Evolutionary conservation across 1,140 invertebrate genomes (phyloP).

Genomic region (Tachypleus tridentatus): DNA sequence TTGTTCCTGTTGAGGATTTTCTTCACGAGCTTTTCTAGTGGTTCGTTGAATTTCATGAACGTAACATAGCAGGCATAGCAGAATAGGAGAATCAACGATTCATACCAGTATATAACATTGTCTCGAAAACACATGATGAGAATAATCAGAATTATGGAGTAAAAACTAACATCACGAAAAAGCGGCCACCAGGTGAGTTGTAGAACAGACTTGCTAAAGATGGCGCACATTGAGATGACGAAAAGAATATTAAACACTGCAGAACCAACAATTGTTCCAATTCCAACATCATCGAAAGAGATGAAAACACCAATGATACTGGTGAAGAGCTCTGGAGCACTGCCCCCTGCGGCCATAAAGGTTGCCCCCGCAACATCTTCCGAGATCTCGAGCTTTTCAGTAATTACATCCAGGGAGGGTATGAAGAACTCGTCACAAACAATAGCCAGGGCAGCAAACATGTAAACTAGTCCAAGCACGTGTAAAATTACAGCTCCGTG

Average conservation of each 20-base stretch:
- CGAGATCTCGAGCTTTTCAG: slow-evolving; percentile 75
- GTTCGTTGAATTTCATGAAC: slow-evolving; percentile 86
- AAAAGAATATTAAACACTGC: slow-evolving; percentile 91
- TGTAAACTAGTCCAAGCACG: slow-evolving; percentile 78
- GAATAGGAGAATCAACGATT: slow-evolving; percentile 68
- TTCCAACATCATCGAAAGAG: slow-evolving; percentile 66
- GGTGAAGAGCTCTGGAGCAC: slow-evolving; percentile 80
- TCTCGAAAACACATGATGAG: slow-evolving; percentile 89
- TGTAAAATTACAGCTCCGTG: slow-evolving; percentile 74
- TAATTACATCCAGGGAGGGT: slow-evolving; percentile 83
- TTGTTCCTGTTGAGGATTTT: slow-evolving; percentile 77
- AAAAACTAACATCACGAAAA: slow-evolving; percentile 90
- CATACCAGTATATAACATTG: slow-evolving; percentile 80
- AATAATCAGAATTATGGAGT: slow-evolving; percentile 75
- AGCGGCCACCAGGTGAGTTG: slow-evolving; percentile 87
- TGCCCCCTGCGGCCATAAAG: slow-evolving; percentile 88
- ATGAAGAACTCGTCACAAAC: slow-evolving; percentile 92
- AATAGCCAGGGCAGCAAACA: slow-evolving; percentile 84
- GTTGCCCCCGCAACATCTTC: slow-evolving; percentile 86
- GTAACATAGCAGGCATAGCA: slow-evolving; percentile 76
- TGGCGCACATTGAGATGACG: slow-evolving; percentile 86
- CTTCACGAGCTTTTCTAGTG: slow-evolving; percentile 58
- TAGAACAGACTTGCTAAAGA: slow-evolving; percentile 74
- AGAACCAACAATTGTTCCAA: slow-evolving; percentile 74
- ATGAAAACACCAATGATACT: slow-evolving; percentile 89